phyloP scores from a whole-genome alignment of 2,888 invertebrate genomes.

The Nomada goodeniana region DNA sequence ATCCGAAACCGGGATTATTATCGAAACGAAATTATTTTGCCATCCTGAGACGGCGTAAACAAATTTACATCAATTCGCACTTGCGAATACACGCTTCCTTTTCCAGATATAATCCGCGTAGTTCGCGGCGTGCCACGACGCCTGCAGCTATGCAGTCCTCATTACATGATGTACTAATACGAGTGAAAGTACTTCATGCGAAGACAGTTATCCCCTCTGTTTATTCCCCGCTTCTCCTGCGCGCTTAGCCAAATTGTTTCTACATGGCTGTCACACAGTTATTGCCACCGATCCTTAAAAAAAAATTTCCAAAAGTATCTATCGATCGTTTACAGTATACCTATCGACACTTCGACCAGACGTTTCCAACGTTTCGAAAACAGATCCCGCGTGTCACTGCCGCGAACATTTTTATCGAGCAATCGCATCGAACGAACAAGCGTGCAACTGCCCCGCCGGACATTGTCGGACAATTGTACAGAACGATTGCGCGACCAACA shows the following conservation, averaged over 20 bases:
- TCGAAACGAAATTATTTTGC: background rate
- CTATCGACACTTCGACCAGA: too few relatives aligned
- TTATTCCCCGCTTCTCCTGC: slow-evolving; percentile 4
- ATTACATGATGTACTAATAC: slow-evolving; percentile 23
- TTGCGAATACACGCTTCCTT: slow-evolving; percentile 10
- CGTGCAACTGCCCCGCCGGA: background rate
- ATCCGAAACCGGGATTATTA: slow-evolving; percentile 1
- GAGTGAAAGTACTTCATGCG: slow-evolving; percentile 31
- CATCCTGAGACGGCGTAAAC: slow-evolving; percentile 12
- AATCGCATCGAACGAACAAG: background rate
- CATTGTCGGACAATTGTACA: background rate
- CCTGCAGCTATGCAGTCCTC: slow-evolving; percentile 25
- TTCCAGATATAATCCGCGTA: slow-evolving; percentile 25
- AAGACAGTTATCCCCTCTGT: slow-evolving; percentile 15
- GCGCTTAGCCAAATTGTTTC: slow-evolving; percentile 6
- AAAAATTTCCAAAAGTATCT: too few relatives aligned
- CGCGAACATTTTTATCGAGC: background rate
- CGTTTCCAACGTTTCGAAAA: background rate
- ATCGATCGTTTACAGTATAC: too few relatives aligned
- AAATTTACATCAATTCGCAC: slow-evolving; percentile 39
- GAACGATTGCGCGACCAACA: background rate
- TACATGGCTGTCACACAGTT: background rate
- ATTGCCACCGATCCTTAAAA: too few relatives aligned
- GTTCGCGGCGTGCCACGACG: background rate
- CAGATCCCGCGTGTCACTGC: background rate